Conservation (phyloP, 2,797 vertebrate species). For the Liasis olivaceus region DNA sequence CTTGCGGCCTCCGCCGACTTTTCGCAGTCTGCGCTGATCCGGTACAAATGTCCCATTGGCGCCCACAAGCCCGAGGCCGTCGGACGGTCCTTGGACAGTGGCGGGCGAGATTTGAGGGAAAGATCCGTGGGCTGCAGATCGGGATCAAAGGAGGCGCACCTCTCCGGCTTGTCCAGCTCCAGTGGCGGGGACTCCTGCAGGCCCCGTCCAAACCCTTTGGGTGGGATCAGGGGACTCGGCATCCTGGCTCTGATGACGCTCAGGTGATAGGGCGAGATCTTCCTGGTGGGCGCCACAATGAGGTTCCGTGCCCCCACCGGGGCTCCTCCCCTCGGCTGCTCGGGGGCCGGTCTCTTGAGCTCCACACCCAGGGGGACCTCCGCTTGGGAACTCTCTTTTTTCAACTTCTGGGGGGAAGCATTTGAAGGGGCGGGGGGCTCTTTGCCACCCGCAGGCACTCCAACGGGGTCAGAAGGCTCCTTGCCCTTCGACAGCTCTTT, state of each 20-base stretch:
- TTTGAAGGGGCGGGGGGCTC: conserved; percentile 66
- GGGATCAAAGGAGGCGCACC: fast-evolving
- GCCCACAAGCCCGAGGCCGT: fast-evolving
- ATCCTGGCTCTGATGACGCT: conserved; percentile 74
- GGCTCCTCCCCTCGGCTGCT: fast-evolving
- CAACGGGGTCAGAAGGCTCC: background rate
- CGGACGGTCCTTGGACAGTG: fast-evolving
- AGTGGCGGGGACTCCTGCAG: fast-evolving
- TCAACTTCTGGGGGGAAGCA: conserved; percentile 6
- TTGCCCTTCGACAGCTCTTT: fast-evolving
- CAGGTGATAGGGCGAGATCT: conserved; percentile 62
- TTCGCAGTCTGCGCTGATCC: fast-evolving
- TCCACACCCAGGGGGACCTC: background rate
- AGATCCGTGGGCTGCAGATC: background rate
- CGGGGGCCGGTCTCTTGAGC: background rate
- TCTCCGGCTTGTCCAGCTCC: background rate
- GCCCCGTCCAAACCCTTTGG: background rate
- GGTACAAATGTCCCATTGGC: fast-evolving
- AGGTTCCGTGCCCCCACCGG: fast-evolving
- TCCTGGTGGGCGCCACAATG: fast-evolving
- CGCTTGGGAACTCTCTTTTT: background rate
- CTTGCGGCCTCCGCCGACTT: fast-evolving
- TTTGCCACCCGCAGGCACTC: fast-evolving
- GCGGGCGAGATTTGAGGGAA: background rate
- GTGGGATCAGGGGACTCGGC: fast-evolving